phyloP scores from a whole-genome alignment of 2,797 vertebrate genomes.

The Hozukius guyotensis region DNA sequence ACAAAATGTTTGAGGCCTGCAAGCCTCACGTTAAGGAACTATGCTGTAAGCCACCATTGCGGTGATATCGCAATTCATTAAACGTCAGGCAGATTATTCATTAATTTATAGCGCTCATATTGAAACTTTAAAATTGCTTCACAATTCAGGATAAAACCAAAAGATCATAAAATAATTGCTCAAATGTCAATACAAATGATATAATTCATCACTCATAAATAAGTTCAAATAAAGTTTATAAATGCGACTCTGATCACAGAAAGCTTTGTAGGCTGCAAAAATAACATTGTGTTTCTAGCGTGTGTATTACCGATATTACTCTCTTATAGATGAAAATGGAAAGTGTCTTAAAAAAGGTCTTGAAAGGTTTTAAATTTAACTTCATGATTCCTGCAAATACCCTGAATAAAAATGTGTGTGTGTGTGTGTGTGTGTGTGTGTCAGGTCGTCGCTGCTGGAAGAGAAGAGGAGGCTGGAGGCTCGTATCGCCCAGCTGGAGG shows the following conservation, averaged over 20 bases:
- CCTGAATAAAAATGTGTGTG: background rate
- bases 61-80: too few species aligned
- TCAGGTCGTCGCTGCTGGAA: conserved; percentile 93
- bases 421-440: background rate
- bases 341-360: background rate
- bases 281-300: background rate
- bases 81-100: background rate
- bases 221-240: background rate
- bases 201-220: background rate
- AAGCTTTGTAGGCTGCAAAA: background rate
- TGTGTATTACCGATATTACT: background rate
- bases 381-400: background rate
- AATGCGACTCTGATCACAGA: background rate
- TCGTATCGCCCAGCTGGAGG: conserved; percentile 93
- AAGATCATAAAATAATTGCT: background rate
- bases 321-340: background rate
- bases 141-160: background rate
- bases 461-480: conserved; percentile 96
- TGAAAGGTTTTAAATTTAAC: background rate
- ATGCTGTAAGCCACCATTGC: too few species aligned
- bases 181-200: background rate
- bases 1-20: too few species aligned
- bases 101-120: background rate
- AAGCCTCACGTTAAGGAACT: too few species aligned
- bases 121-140: background rate